Percentiles rank a stretch among this genome's conserved stretches.
Evolutionary conservation across 2,888 invertebrate genomes (phyloP).

Genomic region (Eutolmus rufibarbis): DNA sequence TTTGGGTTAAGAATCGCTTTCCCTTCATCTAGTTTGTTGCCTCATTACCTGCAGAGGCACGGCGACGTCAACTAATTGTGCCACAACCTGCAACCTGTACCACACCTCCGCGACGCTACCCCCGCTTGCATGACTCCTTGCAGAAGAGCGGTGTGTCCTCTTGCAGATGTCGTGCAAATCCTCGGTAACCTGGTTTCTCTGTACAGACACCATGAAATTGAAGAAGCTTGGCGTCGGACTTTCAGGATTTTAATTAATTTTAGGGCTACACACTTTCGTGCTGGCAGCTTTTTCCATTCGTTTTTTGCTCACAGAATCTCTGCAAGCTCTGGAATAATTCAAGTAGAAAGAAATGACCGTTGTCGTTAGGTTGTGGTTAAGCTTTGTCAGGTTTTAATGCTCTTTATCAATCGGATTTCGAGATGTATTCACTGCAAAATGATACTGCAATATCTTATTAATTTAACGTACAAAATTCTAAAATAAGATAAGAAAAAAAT

Average conservation of each 20-base stretch:
- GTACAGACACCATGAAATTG: neutral
- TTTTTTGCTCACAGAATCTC: neutral
- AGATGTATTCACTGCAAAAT: neutral
- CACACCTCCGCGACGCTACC: neutral
- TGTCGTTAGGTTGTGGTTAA: neutral
- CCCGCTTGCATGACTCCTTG: neutral
- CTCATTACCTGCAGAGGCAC: slow-evolving; percentile 26
- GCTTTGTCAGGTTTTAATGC: neutral
- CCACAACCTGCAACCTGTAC: neutral
- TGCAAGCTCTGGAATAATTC: neutral
- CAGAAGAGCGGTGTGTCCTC: neutral
- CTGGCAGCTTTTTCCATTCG: neutral
- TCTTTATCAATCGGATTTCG: neutral
- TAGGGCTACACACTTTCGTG: neutral
- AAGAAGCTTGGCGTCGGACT: neutral
- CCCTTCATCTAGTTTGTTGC: slow-evolving; percentile 26
- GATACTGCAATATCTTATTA: too few species aligned
- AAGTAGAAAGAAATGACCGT: neutral
- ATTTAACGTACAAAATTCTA: too few species aligned
- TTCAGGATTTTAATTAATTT: neutral
- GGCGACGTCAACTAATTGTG: slow-evolving; percentile 5
- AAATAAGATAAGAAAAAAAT: too few species aligned
- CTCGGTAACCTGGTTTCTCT: neutral
- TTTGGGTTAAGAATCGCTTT: slow-evolving; percentile 40
- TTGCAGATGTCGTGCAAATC: neutral